Base-by-base conservation (phyloP, 2,888 invertebrate species). In the Chalcis sispes region DNA sequence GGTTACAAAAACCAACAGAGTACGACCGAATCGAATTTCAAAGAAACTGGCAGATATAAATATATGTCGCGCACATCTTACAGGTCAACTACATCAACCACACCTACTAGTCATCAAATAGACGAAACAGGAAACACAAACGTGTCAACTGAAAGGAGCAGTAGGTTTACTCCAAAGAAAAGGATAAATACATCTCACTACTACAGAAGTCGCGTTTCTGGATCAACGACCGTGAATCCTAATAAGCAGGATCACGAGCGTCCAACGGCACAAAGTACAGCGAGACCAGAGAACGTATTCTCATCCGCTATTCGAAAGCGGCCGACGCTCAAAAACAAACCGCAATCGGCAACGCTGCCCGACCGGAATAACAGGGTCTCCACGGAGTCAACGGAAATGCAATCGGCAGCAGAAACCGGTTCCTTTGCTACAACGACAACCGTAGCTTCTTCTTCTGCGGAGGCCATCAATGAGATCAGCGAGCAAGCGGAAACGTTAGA, bases 301-400 rank as follows among this genome's bases (percentile, higher is more conserved):
- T 83, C 85, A 2, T 83, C 88, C 27, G 77, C 84, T 23, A 83
- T 83, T 2, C 79, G 87, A 13, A 81, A 85, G 20, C 80, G 86
- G 2, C 86, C 86, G 0, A 66, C 79, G 25, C 80, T 83, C 77
- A 87, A 84, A 77, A 82, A 79, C 32, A 75, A 79, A 20, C 54
- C 79, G 76, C 77, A 76, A n/a, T 13, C 70, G 32, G 20, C 18
- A 1, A 1, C 0, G 18, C 4, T 8, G 1, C 15, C 10, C n/a
- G 52, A 54, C 61, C 20, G 75, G 80, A 65, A 74, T 36, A 56
- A 52, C 4, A 42, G 48, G 7, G 84, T 88, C 18, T 89, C 89
- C 8, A 89, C 83, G 48, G 90, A 90, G 75, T 84, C 87, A 8
- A 62, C 80, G 29, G 85, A 83, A 56, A 89, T 89, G 77, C 90